Base-by-base conservation (phyloP, 2,888 invertebrate genomes). In the Macaria liturata region DNA sequence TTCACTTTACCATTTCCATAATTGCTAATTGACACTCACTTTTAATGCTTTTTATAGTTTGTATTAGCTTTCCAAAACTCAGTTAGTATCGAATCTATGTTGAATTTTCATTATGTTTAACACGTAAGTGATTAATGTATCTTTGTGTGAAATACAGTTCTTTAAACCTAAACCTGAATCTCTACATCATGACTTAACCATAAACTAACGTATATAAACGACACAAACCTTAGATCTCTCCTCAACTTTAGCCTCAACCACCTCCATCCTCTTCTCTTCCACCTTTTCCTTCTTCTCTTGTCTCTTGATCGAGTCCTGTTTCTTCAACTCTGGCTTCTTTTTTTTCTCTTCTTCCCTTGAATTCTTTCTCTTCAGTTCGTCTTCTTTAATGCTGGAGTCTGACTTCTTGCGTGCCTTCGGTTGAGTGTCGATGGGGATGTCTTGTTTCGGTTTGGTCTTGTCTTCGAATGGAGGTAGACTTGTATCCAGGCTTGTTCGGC, bases 351-450 rank as follows among this genome's bases (percentile, higher is more conserved):
- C 59, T 46, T 60, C 59, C 39, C 55, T 60, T 7, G 9, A 20
- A 3, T 52, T 49, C 46, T 60, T 60, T 49, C 55, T 60, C 71
- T 86, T 88, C 3, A 69, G 31, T 8, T 88, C 88, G 60, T 91
- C 91, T 3, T 91, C 91, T 70, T 89, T 90, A 44, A 88, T 72
- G 54, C 88, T 87, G 1, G 90, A 82, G 69, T 91, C 91, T 0
- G 90, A 88, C 61, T 89, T 91, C 70, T 90, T 90, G 34, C 89
- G 75, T 1, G 81, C 63, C 65, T 89, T 91, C 0, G 76, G 75
- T 48, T 79, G 82, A 4, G 71, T 60, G 43, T 82, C 83, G 30
- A 60, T 62, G 0, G 71, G 63, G 9, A 68, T 50, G 34, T 66
- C 45, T 20, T 72, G 71, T 51, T 84, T 84, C 8, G 76, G 67